A percentile compares a stretch with the other conserved stretches of the same genome.
Conservation (phyloP, 1,140 invertebrate genomes). For the Drosophila gunungcola region DNA sequence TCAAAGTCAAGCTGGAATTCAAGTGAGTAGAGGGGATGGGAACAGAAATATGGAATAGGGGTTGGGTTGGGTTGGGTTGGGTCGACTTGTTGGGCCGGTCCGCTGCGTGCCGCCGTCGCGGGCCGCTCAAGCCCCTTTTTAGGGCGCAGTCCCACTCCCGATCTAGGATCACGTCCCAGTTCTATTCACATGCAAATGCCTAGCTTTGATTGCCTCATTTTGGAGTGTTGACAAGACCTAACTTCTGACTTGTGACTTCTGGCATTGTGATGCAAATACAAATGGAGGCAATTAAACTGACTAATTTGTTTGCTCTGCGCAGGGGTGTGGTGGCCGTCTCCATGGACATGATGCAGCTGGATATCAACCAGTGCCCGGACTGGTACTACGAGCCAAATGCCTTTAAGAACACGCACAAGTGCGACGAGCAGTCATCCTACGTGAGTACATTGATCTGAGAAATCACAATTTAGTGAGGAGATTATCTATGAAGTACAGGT, state of each 20-base stretch:
- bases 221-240: constrained; percentile 72
- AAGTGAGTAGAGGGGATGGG: constrained; percentile 89
- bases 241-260: constrained; percentile 65
- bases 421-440: constrained; percentile 95
- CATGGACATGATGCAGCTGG: constrained; percentile 94
- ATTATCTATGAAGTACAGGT: no score
- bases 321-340: constrained; percentile 97
- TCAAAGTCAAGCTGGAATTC: constrained; percentile 96
- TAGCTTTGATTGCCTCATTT: constrained; percentile 73
- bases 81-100: constrained; percentile 56
- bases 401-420: constrained; percentile 98
- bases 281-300: constrained; percentile 73
- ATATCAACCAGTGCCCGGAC: constrained; percentile 98
- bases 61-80: constrained; percentile 9
- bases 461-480: no score
- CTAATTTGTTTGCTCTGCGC: constrained; percentile 80
- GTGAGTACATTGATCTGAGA: constrained; percentile 88
- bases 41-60: constrained; percentile 10
- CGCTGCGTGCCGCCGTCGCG: constrained; percentile 64
- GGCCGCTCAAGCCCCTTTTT: constrained; percentile 62
- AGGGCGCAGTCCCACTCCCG: constrained; percentile 43
- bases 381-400: constrained; percentile 95
- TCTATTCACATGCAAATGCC: constrained; percentile 66
- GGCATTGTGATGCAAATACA: constrained; percentile 74
- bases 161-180: constrained; percentile 20